phyloP scores from a whole-genome alignment of 2,888 invertebrate genomes.

The Drosophila infuscata region DNA sequence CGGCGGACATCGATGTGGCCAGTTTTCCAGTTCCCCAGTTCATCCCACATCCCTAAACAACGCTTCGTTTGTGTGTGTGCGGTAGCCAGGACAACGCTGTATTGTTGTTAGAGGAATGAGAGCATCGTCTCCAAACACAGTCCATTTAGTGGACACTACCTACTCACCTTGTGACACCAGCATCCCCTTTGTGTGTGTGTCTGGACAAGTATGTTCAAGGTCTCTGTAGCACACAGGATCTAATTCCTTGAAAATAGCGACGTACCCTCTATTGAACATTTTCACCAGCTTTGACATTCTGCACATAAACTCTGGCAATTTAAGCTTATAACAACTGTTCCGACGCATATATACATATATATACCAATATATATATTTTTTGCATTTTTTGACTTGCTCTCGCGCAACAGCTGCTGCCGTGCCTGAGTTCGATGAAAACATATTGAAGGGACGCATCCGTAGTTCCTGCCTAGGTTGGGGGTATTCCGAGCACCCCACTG shows the following conservation, averaged over 20 bases:
- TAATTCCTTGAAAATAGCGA: slow-evolving; percentile 49
- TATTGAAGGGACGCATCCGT: slow-evolving; percentile 60
- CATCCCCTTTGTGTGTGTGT: slow-evolving; percentile 8
- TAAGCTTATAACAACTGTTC: slow-evolving; percentile 73
- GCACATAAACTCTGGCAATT: slow-evolving; percentile 69
- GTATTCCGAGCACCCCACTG: slow-evolving; percentile 29
- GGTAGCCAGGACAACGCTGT: slow-evolving; percentile 41
- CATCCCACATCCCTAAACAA: slow-evolving; percentile 10
- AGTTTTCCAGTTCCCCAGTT: background rate
- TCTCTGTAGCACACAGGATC: slow-evolving; percentile 19
- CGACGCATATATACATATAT: slow-evolving; percentile 24
- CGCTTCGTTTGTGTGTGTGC: slow-evolving; percentile 26
- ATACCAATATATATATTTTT: background rate
- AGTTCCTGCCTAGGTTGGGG: slow-evolving; percentile 23
- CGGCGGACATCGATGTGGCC: slow-evolving; percentile 26
- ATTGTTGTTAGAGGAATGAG: background rate
- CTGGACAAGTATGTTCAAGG: slow-evolving; percentile 18
- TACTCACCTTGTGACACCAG: slow-evolving; percentile 18
- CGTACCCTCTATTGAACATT: slow-evolving; percentile 20
- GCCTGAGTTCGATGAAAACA: slow-evolving; percentile 72
- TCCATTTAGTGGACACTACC: slow-evolving; percentile 18
- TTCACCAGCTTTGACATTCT: slow-evolving; percentile 69
- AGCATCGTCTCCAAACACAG: slow-evolving; percentile 11
- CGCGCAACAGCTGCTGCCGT: slow-evolving; percentile 66
- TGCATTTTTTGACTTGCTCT: slow-evolving; percentile 33